phyloP scores from a whole-genome alignment of 2,888 invertebrate genomes.

The Drosophila leonis region DNA sequence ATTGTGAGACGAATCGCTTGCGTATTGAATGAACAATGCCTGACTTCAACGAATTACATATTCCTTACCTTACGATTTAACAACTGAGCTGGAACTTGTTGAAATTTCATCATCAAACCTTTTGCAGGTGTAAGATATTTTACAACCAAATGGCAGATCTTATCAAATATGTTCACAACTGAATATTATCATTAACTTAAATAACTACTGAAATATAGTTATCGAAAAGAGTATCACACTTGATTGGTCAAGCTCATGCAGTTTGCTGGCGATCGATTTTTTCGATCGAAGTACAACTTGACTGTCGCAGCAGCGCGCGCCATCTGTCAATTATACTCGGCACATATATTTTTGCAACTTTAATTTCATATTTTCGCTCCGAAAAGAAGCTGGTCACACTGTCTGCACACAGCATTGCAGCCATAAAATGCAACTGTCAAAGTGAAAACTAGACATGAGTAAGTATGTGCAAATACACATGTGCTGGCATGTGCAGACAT shows the following conservation, averaged over 20 bases:
- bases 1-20: neutral
- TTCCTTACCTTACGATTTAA: no score
- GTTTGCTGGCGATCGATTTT: neutral
- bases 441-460: slow-evolving; percentile 4
- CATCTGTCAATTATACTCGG: neutral
- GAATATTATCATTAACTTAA: neutral
- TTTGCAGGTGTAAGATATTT: neutral
- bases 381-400: slow-evolving; percentile 8
- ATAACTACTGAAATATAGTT: no score
- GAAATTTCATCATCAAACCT: no score
- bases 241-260: neutral
- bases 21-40: no score
- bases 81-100: no score
- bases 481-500: neutral
- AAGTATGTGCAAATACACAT: slow-evolving; percentile 3
- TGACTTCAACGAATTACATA: no score
- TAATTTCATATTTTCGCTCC: neutral
- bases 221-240: neutral
- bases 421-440: slow-evolving; percentile 24
- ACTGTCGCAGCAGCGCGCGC: neutral
- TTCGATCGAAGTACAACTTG: neutral
- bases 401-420: neutral
- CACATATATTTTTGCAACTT: neutral
- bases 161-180: neutral
- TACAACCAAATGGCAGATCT: neutral